These are phyloP conservation scores for Rotaria socialis DNA, from an alignment of 2,888 invertebrate genomes.

Conservation along the genomic window DNA sequence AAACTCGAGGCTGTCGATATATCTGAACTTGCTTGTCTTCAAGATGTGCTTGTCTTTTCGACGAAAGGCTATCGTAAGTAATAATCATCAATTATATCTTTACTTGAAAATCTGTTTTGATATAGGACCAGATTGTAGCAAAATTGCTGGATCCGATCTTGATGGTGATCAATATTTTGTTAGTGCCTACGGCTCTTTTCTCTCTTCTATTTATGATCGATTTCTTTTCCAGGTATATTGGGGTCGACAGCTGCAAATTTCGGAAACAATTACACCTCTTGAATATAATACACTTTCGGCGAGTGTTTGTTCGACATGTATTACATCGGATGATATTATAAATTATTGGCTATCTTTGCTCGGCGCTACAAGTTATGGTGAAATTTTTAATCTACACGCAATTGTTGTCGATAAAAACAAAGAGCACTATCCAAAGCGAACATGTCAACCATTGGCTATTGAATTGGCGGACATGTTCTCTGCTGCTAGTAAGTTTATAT, in stretches of 20 bases:
- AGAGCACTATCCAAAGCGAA: no score
- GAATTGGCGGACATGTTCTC: no score
- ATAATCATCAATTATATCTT: background rate
- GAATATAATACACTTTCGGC: background rate
- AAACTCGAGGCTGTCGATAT: background rate
- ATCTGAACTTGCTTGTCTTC: background rate
- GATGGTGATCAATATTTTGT: constrained; percentile 34
- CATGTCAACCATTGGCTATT: no score
- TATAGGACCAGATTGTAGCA: background rate
- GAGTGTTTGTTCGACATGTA: background rate
- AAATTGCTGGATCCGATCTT: background rate
- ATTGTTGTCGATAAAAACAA: no score
- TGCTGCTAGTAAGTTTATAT: no score
- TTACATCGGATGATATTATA: background rate
- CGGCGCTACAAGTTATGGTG: background rate
- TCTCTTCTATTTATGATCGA: background rate
- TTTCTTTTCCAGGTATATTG: background rate
- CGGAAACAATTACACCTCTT: background rate
- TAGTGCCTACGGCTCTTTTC: background rate
- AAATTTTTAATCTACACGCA: no score
- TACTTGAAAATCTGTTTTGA: background rate
- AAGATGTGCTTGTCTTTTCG: background rate
- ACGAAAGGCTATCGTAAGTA: background rate
- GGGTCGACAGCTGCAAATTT: background rate
- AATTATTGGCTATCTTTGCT: background rate